Evolutionary conservation across 2,888 invertebrate genomes (phyloP).

Genomic region (Pyrrhia umbra): DNA sequence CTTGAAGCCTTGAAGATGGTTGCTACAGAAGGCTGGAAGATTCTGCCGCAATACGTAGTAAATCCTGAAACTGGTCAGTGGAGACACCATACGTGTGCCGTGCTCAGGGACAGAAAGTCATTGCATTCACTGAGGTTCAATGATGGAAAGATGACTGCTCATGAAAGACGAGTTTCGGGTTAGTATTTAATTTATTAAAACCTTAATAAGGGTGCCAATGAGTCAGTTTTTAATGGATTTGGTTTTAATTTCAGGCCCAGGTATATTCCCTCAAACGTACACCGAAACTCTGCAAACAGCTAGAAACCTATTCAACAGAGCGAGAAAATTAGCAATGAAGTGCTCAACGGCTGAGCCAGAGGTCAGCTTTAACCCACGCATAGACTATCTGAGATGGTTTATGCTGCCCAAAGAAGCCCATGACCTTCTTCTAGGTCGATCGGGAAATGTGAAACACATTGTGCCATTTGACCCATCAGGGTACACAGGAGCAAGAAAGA

Average conservation of each 20-base stretch:
- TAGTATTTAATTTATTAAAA: slow-evolving; percentile 54
- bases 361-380: slow-evolving; percentile 92
- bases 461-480: slow-evolving; percentile 93
- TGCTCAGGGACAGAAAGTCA: slow-evolving; percentile 95
- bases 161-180: slow-evolving; percentile 93
- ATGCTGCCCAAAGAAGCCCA: slow-evolving; percentile 97
- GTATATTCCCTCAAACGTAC: slow-evolving; percentile 93
- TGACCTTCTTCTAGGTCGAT: slow-evolving; percentile 93
- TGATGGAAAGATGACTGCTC: slow-evolving; percentile 93
- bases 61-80: slow-evolving; percentile 97
- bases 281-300: slow-evolving; percentile 95
- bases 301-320: slow-evolving; percentile 93
- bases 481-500: slow-evolving; percentile 88
- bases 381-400: slow-evolving; percentile 95
- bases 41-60: slow-evolving; percentile 96
- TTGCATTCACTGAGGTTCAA: slow-evolving; percentile 94
- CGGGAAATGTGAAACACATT: slow-evolving; percentile 94
- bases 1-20: slow-evolving; percentile 96
- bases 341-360: slow-evolving; percentile 94
- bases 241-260: slow-evolving; percentile 87
- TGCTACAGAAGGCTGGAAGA: slow-evolving; percentile 96
- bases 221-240: slow-evolving; percentile 6
- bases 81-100: slow-evolving; percentile 95
- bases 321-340: slow-evolving; percentile 94
- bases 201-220: background rate